Evolutionary conservation across 2,888 invertebrate species (phyloP).

Genomic region (Caenorhabditis wallacei): DNA sequence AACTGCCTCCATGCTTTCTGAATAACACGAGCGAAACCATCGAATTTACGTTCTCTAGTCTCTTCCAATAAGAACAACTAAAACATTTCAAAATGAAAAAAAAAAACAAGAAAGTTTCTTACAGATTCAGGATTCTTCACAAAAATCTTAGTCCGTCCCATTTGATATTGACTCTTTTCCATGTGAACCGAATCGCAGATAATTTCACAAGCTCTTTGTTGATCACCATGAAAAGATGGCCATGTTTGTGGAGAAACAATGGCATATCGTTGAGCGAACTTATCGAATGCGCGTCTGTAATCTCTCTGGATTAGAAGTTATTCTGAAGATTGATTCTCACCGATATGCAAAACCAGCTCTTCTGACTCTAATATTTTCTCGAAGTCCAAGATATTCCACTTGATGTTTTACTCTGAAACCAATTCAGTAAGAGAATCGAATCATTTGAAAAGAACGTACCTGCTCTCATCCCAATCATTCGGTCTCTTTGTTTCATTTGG

Average conservation of each 20-base stretch:
- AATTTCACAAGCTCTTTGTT: slow-evolving; percentile 85
- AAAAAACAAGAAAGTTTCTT: slow-evolving; percentile 73
- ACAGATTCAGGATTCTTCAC: slow-evolving; percentile 88
- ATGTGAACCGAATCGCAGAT: slow-evolving; percentile 86
- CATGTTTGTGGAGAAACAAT: slow-evolving; percentile 87
- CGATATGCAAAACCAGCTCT: slow-evolving; percentile 88
- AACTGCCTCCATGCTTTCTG: slow-evolving; percentile 88
- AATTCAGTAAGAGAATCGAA: neutral
- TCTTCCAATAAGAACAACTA: slow-evolving; percentile 88
- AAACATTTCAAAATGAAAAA: slow-evolving; percentile 47
- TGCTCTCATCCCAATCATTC: slow-evolving; percentile 87
- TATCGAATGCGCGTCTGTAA: slow-evolving; percentile 79
- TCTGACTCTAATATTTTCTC: slow-evolving; percentile 88
- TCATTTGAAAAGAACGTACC: slow-evolving; percentile 70
- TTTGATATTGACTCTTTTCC: slow-evolving; percentile 87
- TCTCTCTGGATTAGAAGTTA: neutral
- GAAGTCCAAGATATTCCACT: slow-evolving; percentile 88
- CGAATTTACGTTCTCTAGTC: slow-evolving; percentile 87
- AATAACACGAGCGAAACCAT: slow-evolving; percentile 87
- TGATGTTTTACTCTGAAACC: slow-evolving; percentile 86
- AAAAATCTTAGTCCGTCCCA: slow-evolving; percentile 88
- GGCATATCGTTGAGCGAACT: slow-evolving; percentile 86
- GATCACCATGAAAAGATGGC: slow-evolving; percentile 85
- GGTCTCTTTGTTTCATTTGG: slow-evolving; percentile 88
- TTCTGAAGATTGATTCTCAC: slow-evolving; percentile 79